Evolutionary conservation across 2,797 vertebrate species (phyloP), one percentile per base, ranked within the genome.

Genomic region (Myripristis murdjan): DNA sequence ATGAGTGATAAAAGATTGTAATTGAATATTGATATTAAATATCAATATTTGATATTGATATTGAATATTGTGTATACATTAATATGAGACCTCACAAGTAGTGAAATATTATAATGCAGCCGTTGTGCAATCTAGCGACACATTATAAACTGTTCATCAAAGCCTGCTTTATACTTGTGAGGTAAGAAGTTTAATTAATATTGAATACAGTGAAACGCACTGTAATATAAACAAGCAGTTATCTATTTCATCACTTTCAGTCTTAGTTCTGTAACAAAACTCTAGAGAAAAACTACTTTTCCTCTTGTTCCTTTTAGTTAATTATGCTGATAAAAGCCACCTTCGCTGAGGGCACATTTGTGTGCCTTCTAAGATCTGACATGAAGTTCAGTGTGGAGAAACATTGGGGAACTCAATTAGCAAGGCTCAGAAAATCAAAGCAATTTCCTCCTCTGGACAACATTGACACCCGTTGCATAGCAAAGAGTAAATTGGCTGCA

Each of bases 401-500:
- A 51, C 66, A 67, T 41, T 12, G 28, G 62, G 79, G 78, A 85
- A 89, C 86, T 84, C 86, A 86, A 89, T 90, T 91, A 92, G 82
- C 57, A 57, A 70, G 43, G 73, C 77, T 83, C 54, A 76, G 60
- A 72, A 87, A 89, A 89, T 87, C 84, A 87, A 90, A 91, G 83
- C 81, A 72, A 83, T 89, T 89, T 87, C 56, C 79, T 79, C 65
- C 81, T 82, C 48, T 79, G 79, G 76, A 84, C 81, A 64, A 87
- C 82, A 86, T 80, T 86, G 78, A 78, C 79, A 79, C 81, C 60
- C 56, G 46, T 71, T 86, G 81, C 88, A 84, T 81, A 77, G 79
- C 64, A 84, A 79, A 65, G 74, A 81, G 79, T 76, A 89, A 92
- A 91, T 86, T 89, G 87, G 85, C 82, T 78, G 71, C 83, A 75